Conservation (phyloP, 35 echinoderm and acorn worm species). For the Ophiothrix spiculata region DNA sequence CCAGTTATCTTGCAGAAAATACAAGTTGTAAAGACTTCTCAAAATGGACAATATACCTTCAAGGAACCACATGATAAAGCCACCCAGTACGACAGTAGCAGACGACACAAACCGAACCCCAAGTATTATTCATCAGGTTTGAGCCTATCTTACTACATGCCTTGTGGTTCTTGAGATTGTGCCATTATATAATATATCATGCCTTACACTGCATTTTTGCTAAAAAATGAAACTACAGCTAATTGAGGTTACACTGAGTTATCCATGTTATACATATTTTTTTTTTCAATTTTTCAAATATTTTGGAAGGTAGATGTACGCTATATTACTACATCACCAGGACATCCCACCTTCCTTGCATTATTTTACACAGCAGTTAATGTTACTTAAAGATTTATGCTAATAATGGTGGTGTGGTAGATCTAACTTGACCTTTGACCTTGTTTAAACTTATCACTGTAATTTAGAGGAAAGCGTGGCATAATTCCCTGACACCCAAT, state of each 20-base stretch:
- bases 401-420: not conserved
- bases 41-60: not conserved
- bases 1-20: not conserved
- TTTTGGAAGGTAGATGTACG: conserved; percentile 9
- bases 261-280: not conserved
- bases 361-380: not conserved
- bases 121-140: not conserved
- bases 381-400: not conserved
- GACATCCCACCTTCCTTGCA: not conserved
- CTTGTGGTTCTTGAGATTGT: not conserved
- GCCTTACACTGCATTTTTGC: too few relatives aligned
- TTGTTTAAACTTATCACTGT: not conserved
- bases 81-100: not conserved
- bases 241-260: not conserved
- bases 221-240: not conserved
- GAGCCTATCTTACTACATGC: not conserved
- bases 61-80: not conserved
- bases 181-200: too few relatives aligned
- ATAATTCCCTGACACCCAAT: not conserved
- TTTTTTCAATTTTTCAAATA: conserved; percentile 12
- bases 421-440: not conserved
- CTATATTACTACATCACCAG: conserved; percentile 10
- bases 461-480: not conserved
- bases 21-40: too few relatives aligned
- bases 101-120: not conserved